Conservation (phyloP, 2,888 invertebrate species). For the Drosophila parthenogenetica region DNA sequence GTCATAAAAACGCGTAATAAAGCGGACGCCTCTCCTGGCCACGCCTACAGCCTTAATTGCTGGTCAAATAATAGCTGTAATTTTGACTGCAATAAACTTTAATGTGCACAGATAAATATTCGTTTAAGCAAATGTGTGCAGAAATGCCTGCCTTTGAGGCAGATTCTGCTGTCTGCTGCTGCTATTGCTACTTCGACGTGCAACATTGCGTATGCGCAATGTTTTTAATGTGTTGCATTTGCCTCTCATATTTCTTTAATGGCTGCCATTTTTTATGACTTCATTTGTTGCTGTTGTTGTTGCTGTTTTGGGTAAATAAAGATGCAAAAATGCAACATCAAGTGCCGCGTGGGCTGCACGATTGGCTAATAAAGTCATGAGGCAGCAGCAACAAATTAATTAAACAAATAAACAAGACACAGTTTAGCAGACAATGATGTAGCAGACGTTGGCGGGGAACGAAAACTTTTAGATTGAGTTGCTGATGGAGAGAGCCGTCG, state of each 20-base stretch:
- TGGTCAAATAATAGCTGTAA: conserved; percentile 71
- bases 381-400: conserved; percentile 70
- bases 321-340: conserved; percentile 46
- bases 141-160: conserved; percentile 22
- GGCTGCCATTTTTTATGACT: conserved; percentile 69
- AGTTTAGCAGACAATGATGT: conserved; percentile 9
- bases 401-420: conserved; percentile 64
- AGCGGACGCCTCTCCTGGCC: conserved; percentile 49
- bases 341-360: conserved; percentile 59
- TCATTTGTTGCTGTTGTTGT: conserved; percentile 35
- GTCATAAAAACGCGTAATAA: conserved; percentile 71
- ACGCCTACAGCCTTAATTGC: conserved; percentile 67
- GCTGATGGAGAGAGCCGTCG: conserved; percentile 10
- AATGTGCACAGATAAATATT: conserved; percentile 77
- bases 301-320: conserved; percentile 24
- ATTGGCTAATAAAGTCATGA: conserved; percentile 69
- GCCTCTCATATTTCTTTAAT: conserved; percentile 54
- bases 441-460: conserved; percentile 16
- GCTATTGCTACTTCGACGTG: conserved; percentile 6
- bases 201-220: conserved; percentile 71
- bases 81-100: conserved; percentile 73
- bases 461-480: neutral
- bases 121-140: conserved; percentile 69
- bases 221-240: conserved; percentile 65
- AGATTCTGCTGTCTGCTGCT: conserved; percentile 29